A percentile compares a stretch with the other conserved stretches of the same genome.
Conservation (phyloP, 2,888 invertebrate species). For the Acronicta alni region DNA sequence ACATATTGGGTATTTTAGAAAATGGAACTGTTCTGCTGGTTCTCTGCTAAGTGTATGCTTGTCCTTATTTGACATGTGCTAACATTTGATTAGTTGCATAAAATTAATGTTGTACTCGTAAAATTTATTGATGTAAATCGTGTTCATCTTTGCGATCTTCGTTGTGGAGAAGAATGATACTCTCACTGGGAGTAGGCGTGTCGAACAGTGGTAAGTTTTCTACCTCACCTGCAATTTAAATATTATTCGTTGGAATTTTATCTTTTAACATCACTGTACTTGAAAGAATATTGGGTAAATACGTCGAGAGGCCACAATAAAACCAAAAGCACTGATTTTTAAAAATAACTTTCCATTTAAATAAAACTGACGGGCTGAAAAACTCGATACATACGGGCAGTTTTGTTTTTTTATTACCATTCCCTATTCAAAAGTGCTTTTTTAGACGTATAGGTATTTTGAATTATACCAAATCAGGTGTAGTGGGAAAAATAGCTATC, state of each 20-base stretch:
- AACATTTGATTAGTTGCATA: slow-evolving; percentile 14
- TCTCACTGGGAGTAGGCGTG: slow-evolving; percentile 78
- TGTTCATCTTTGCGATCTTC: slow-evolving; percentile 71
- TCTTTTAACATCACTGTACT: not conserved
- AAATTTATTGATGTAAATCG: slow-evolving; percentile 17
- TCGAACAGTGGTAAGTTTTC: slow-evolving; percentile 82
- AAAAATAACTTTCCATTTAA: too few species aligned
- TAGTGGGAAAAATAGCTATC: too few species aligned
- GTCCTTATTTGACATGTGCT: not conserved
- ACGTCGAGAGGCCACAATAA: too few species aligned
- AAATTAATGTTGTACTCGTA: slow-evolving; percentile 13
- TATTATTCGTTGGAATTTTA: not conserved
- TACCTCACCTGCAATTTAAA: slow-evolving; percentile 77
- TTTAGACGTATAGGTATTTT: too few species aligned
- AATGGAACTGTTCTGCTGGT: too few species aligned
- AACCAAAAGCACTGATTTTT: too few species aligned
- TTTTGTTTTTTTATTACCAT: too few species aligned
- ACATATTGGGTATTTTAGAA: too few species aligned
- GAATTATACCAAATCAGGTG: too few species aligned
- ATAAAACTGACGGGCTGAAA: too few species aligned
- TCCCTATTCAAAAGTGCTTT: too few species aligned
- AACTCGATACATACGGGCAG: too few species aligned
- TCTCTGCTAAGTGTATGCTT: not conserved
- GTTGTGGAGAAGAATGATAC: slow-evolving; percentile 76
- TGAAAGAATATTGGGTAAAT: not conserved